A percentile compares a stretch with the other conserved stretches of the same genome.
Conservation (phyloP, 2,113 vertebrate species). For the Thermophis baileyi region DNA sequence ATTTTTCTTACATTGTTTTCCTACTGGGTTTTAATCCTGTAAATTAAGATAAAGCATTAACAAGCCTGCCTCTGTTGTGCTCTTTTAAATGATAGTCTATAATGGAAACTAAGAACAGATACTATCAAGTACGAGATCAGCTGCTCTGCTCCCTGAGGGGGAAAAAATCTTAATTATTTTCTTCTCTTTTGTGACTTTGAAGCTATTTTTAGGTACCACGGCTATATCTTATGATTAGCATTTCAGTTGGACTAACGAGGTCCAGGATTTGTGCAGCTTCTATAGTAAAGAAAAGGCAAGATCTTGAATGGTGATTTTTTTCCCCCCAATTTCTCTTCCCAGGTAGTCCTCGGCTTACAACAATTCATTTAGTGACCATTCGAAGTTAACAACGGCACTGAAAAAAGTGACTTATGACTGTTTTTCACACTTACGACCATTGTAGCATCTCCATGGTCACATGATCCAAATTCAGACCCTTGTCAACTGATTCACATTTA, state of each 20-base stretch:
- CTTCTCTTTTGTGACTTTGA: neutral
- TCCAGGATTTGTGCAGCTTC: neutral
- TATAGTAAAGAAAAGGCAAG: neutral
- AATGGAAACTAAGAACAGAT: neutral
- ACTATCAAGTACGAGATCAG: neutral
- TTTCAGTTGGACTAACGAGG: neutral
- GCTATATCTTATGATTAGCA: neutral
- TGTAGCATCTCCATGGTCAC: neutral
- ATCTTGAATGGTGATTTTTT: neutral
- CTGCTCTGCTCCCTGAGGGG: neutral
- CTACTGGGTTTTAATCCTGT: conserved; percentile 45
- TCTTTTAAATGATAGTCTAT: neutral
- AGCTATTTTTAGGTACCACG: conserved; percentile 6
- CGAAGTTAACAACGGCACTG: neutral
- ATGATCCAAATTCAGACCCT: neutral
- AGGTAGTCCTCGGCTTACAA: no score
- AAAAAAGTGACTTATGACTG: neutral
- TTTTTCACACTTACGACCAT: neutral
- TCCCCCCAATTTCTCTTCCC: neutral
- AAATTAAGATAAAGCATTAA: conserved; percentile 59
- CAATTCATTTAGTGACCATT: no score
- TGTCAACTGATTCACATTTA: neutral
- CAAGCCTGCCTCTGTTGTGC: conserved; percentile 36
- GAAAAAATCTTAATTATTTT: neutral
- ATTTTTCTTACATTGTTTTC: conserved; percentile 26